Percentiles rank a stretch among this genome's conserved stretches.
phyloP scores from a whole-genome alignment of 2,113 vertebrate genomes.

The Bujurquina vittata region DNA sequence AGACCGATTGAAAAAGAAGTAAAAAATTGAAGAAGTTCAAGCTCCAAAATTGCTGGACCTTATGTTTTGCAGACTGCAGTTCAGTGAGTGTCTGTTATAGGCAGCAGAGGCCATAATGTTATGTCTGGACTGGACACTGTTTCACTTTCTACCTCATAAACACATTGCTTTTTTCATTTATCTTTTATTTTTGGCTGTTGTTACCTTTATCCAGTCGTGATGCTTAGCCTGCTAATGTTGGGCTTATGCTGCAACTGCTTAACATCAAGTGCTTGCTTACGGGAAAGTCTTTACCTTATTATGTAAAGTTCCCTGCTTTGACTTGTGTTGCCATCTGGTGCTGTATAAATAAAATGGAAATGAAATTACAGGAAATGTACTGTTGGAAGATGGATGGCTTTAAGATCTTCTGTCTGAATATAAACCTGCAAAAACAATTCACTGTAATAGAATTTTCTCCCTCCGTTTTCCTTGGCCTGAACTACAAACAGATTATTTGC shows the following conservation, averaged over 20 bases:
- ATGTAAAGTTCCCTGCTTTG: background rate
- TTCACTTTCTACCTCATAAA: background rate
- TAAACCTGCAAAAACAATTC: background rate
- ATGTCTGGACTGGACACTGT: background rate
- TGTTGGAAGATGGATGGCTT: background rate
- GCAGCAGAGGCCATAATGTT: background rate
- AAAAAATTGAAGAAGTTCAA: background rate
- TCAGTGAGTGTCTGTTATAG: background rate
- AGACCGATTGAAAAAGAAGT: background rate
- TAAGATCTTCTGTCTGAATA: background rate
- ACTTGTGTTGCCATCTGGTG: background rate
- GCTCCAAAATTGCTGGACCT: background rate
- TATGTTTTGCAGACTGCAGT: background rate
- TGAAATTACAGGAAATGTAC: background rate
- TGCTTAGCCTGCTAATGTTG: background rate
- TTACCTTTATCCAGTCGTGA: no score
- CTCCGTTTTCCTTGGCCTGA: background rate
- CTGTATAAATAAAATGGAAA: background rate
- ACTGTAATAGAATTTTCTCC: background rate
- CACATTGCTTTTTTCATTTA: background rate
- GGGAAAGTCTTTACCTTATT: background rate
- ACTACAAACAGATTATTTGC: background rate
- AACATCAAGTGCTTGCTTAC: background rate
- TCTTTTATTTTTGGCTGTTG: no score
- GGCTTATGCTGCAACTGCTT: background rate